Evolutionary conservation across 2,888 invertebrate species (phyloP), one percentile per base, ranked within the genome.

Genomic region (Dascillus cervinus): DNA sequence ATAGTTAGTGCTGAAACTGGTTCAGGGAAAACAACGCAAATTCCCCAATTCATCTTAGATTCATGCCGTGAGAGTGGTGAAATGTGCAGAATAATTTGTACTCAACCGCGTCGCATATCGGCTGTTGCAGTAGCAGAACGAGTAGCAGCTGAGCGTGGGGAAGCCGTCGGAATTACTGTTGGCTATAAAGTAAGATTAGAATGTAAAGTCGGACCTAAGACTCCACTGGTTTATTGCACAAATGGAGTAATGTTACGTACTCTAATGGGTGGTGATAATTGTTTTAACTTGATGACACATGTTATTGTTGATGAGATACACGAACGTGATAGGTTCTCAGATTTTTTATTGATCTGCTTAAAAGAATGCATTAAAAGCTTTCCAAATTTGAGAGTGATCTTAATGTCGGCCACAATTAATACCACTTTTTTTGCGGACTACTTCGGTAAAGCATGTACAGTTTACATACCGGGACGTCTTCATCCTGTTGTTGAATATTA

Each of bases 401-500:
- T 97, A 23, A 96, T 97, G 95, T 95, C 95, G 2, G 96, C 96
- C 6, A 89, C 94, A 0, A 77, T 92, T 60, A 90, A 96, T 56
- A 77, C 83, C 23, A 71, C 77, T 34, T 74, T 88, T 41, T 88
- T 95, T 65, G 70, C 79, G 26, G 73, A 77, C 19, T 97, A 94
- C 62, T 96, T 96, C 88, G 11, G 67, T 91, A 15, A 72, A 70
- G 15, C 43, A 2, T 3, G 11, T 6, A 15, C 32, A 5, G 22
- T 42, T 4, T 23, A 34, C 20, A 29, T 42, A 20, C 38, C 38
- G 3, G 91, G 90, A 0, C 75, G 82, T 15, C 62, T 78, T 26
- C 82, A 72, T 62, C 77, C 80, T 1, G 89, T 92, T 0, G 75
- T 82, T 41, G 73, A 80, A 11, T 80, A 72, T 55, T 88, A 79